These are phyloP conservation scores for Gavia stellata DNA, from an alignment of 2,113 vertebrate species.

Conservation along the genomic window DNA sequence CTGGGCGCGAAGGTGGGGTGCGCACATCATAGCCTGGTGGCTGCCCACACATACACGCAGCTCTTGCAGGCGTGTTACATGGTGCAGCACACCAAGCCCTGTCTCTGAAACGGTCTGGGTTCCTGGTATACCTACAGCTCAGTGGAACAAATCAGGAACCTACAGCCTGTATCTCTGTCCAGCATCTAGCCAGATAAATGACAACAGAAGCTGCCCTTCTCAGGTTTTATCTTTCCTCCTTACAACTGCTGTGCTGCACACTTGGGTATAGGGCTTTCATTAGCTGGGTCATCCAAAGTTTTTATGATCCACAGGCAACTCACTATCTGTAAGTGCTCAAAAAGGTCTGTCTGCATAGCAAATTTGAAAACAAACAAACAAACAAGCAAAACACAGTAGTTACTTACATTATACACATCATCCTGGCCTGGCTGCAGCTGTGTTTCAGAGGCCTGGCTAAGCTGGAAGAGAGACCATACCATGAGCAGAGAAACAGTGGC, in stretches of 20 bases:
- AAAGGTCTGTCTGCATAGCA: background rate
- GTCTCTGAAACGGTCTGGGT: background rate
- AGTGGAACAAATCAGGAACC: background rate
- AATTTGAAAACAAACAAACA: background rate
- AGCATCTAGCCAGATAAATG: background rate
- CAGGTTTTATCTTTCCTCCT: background rate
- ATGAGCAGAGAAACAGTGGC: background rate
- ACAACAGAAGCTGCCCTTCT: background rate
- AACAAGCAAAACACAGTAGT: background rate
- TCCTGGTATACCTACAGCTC: background rate
- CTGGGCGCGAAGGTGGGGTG: accelerated
- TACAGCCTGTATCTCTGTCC: background rate
- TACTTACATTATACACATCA: conserved; percentile 60
- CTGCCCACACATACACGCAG: background rate
- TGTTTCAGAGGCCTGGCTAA: background rate
- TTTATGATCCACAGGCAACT: background rate
- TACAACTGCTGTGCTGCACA: background rate
- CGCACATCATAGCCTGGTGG: accelerated
- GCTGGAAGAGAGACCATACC: conserved; percentile 30
- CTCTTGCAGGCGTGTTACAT: accelerated
- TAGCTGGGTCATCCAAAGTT: background rate
- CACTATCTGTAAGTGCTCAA: accelerated
- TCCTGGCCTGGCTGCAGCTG: background rate
- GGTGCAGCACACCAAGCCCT: background rate
- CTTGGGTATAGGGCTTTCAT: background rate